These are phyloP conservation scores for Sinonovacula constricta DNA, from an alignment of 1,140 invertebrate genomes.

Conservation along the genomic window DNA sequence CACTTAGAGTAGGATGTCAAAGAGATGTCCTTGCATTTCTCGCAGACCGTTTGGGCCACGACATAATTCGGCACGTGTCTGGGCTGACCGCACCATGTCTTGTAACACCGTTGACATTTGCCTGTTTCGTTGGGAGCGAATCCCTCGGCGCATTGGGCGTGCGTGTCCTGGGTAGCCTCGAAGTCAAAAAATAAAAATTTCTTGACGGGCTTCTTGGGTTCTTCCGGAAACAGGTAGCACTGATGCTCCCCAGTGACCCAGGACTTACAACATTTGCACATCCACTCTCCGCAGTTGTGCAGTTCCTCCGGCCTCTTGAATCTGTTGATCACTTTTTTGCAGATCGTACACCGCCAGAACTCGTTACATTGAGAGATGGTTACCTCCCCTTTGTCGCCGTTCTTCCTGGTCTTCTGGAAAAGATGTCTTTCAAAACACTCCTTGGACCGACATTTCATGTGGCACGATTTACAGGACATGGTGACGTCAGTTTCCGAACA, in stretches of 20 bases:
- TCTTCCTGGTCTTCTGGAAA: too few species aligned
- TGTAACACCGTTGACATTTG: conserved; percentile 19
- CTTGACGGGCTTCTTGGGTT: background rate
- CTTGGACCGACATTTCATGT: too few species aligned
- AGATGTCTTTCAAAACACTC: too few species aligned
- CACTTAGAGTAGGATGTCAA: background rate
- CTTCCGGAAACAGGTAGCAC: conserved; percentile 9
- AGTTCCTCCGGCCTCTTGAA: too few species aligned
- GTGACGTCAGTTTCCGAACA: too few species aligned
- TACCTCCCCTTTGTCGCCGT: too few species aligned
- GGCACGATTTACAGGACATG: too few species aligned
- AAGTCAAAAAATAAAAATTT: conserved; percentile 29
- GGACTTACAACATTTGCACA: background rate
- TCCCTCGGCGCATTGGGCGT: conserved; percentile 8
- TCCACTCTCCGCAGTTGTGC: conserved; percentile 5
- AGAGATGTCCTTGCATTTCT: conserved; percentile 9
- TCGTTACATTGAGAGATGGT: too few species aligned
- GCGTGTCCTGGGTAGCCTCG: conserved; percentile 13
- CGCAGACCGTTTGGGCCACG: conserved; percentile 19
- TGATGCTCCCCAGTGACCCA: conserved; percentile 15
- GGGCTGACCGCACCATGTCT: conserved; percentile 12
- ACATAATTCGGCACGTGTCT: conserved; percentile 41
- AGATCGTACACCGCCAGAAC: too few species aligned
- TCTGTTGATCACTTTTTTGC: too few species aligned
- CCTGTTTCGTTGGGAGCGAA: conserved; percentile 7